Evolutionary conservation across 1,140 invertebrate species (phyloP), one percentile per base, ranked within the genome.

Genomic region (Octopus sinensis): DNA sequence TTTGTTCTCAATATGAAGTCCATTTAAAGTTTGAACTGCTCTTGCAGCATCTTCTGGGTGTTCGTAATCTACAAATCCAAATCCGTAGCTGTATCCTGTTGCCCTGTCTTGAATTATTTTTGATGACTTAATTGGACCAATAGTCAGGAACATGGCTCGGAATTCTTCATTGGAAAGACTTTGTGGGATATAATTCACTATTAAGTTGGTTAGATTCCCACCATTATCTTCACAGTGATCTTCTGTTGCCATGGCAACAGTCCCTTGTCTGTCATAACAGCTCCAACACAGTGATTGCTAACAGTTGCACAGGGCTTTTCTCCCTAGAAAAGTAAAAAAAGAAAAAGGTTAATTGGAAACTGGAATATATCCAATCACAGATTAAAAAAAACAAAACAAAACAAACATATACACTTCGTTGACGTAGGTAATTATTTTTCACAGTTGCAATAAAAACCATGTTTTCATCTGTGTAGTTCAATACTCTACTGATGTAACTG

Each of bases 131-230:
- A 98, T 82, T 17, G 86, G 87, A 0, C 90, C 90, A 81, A 96
- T 94, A 43, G 94, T 94, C 80, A 94, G 93, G 89, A 98, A 98
- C 90, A 98, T 93, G 80, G 94, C 94, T 88, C 94, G 95, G 54
- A 98, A 93, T 86, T 98, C 96, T 86, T 96, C 95, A 89, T 98
- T 96, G 3, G 95, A 95, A 92, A 97, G 95, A 84, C 93, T 95
- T 90, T 98, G 97, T 12, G 97, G 97, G 83, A 98, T 92, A 90
- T 98, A 98, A 91, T 98, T 98, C 85, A 98, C 95, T 83, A 98
- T 98, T 82, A 98, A 92, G 91, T 98, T 98, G 12, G 96, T 92
- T 79, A 82, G 79, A 79, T 76, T 85, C 68, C 77, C 77, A 6
- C 84, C 81, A 53, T 53, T 75, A 52, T 81, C 80, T 51, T 78